Evolutionary conservation across 2,888 invertebrate species (phyloP).

Genomic region (Pilophorus perplexus): DNA sequence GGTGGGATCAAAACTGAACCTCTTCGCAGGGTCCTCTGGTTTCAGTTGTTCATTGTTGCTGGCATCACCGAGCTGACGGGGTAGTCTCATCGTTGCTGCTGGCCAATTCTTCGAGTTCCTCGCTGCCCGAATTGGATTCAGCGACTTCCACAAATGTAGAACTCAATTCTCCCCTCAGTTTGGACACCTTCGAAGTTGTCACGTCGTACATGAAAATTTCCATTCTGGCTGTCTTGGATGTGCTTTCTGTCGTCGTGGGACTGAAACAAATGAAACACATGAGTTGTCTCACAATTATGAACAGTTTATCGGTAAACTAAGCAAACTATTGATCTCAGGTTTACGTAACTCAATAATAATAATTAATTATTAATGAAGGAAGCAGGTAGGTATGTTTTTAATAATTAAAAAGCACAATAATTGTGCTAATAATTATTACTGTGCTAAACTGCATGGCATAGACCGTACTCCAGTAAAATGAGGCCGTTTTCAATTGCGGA

Average conservation of each 20-base stretch:
- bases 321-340: too few species aligned
- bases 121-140: slow-evolving; percentile 73
- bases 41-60: neutral
- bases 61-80: neutral
- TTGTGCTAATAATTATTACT: too few species aligned
- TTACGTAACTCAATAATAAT: too few species aligned
- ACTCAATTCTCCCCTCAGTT: slow-evolving; percentile 76
- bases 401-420: too few species aligned
- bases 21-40: neutral
- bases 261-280: slow-evolving; percentile 10
- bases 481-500: too few species aligned
- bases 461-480: too few species aligned
- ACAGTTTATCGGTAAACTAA: too few species aligned
- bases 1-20: neutral
- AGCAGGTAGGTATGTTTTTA: too few species aligned
- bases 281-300: too few species aligned
- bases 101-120: slow-evolving; percentile 54
- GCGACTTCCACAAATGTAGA: slow-evolving; percentile 83
- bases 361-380: too few species aligned
- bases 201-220: slow-evolving; percentile 89
- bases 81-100: neutral
- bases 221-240: slow-evolving; percentile 28
- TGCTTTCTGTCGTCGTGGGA: slow-evolving; percentile 3
- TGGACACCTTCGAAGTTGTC: slow-evolving; percentile 68
- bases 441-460: too few species aligned